Base-by-base conservation (phyloP, 2,113 vertebrate genomes). In the Puffinus mauretanicus region DNA sequence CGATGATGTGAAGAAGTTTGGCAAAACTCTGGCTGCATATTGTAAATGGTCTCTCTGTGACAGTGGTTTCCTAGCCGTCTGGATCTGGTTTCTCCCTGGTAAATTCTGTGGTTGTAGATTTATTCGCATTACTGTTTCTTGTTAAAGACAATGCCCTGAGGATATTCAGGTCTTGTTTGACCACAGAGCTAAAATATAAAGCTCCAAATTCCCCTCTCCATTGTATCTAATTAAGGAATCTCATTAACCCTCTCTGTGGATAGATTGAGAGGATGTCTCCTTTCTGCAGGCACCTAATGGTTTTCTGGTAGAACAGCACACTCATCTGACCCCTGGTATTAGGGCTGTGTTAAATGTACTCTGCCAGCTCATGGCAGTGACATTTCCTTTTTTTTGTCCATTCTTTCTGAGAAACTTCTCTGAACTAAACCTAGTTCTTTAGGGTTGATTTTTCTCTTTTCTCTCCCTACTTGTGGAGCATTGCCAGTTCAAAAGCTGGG, bases 191-290 rank as follows among this genome's bases (percentile, higher is more conserved):
- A 10, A 94, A 95, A 95, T 30, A 44, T 60, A 86, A 82, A 83
- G 71, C 78, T 96, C 71, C 42, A 61, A 58, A 91, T 88, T 93
- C 67, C 34, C 36, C 65, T 88, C 69, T 92, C 44, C 40, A 5
- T 75, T 86, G 85, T 76, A 67, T 17, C 90, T 96, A 92, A 96
- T 92, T 94, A 97, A 94, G 88, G 67, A 92, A 84, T 65, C 91
- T 90, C 85, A 81, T 97, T 96, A 97, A 97, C 93, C 79, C 88
- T 93, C 90, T 86, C 71, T 81, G 55, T 84, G 66, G 71, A 69
- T 66, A 61, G 88, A 80, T 11, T 32, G 87, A 94, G 85, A 80
- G 60, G 71, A 64, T 86, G 77, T 80, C 90, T 92, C 80, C 69
- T 88, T 88, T 62, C 87, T 93, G 47, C 62, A 81, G 79, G 64